Conservation (phyloP, 2,888 invertebrate genomes). For the Aleiodes leptofemur region DNA sequence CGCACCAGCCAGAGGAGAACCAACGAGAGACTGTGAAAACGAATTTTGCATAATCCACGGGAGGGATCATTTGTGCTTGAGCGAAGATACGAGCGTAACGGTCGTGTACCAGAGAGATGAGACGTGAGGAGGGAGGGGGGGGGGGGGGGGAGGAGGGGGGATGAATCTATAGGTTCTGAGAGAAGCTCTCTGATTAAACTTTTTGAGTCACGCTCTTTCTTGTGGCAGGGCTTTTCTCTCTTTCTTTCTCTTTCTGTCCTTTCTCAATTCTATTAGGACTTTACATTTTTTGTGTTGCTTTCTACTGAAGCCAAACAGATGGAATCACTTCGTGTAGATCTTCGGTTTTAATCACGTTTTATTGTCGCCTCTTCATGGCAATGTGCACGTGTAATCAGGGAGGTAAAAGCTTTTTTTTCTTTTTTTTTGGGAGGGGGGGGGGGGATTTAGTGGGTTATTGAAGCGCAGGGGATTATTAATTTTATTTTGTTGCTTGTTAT, state of each 20-base stretch:
- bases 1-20: conserved; percentile 10
- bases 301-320: background rate
- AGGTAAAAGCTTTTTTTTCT: background rate
- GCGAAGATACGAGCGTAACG: conserved; percentile 49
- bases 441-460: background rate
- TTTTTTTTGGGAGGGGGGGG: no score
- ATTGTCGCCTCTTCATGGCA: conserved; percentile 39
- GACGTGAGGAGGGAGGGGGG: conserved; percentile 23
- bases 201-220: conserved; percentile 44
- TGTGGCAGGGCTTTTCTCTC: conserved; percentile 29
- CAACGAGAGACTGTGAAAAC: conserved; percentile 33
- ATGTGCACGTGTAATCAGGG: conserved; percentile 15
- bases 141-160: background rate
- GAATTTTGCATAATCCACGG: conserved; percentile 56
- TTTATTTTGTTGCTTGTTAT: no score
- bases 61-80: conserved; percentile 48
- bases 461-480: no score
- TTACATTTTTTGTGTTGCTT: no score
- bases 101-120: conserved; percentile 50
- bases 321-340: conserved; percentile 15
- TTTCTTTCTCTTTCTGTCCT: conserved; percentile 26
- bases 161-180: conserved; percentile 2
- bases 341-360: conserved; percentile 42
- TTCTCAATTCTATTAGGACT: conserved; percentile 34
- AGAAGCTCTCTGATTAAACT: conserved; percentile 50